Evolutionary conservation across 2,797 vertebrate genomes (phyloP), one percentile per base, ranked within the genome.

Genomic region (Pseudomugil tenellus): DNA sequence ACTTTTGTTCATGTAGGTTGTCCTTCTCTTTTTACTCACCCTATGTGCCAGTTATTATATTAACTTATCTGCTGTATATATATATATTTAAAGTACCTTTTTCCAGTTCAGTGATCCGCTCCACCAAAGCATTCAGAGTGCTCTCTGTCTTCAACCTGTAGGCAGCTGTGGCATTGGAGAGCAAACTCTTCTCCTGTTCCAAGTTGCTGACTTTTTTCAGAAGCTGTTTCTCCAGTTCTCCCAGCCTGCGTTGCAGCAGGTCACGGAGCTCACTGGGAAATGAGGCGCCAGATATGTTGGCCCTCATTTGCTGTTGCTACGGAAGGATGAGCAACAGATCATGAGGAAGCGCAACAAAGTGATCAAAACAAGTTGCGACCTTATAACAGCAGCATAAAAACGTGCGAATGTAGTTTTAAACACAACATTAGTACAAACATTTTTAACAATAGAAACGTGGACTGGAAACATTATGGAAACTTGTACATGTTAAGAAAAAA

Each of bases 91-190:
- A 37, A 8, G 9, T 69, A 99, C 97, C 97, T 95, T 96, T 96
- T 89, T 99, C 98, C 58, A 99, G 86, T 63, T 99, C 97, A 1
- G 92, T 94, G 84, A 98, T 97, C 78, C 97, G 94, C 88, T 98
- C 96, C 70, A 98, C 95, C 86, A 99, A 87, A 0, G 96, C 93
- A 2, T 95, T 96, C 67, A 99, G 85, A 26, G 96, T 90, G 43
- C 92, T 96, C 88, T 99, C 97, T 0, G 97, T 99, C 92, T 93
- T 96, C 84, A 96, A 92, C 39, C 96, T 92, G 84, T 99, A 98
- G n/a, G 94, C 95, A 0, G 95, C 94, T 0, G 95, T 99, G 90
- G 98, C 97, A 0, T 98, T 98, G 83, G 96, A 96, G n/a, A 99
- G 93, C 91, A 96, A 84, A 41, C 93, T 96, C 77, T 98, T 99